These are phyloP conservation scores for Cyprinodon diabolis DNA, from an alignment of 2,797 vertebrate species.

Conservation along the genomic window DNA sequence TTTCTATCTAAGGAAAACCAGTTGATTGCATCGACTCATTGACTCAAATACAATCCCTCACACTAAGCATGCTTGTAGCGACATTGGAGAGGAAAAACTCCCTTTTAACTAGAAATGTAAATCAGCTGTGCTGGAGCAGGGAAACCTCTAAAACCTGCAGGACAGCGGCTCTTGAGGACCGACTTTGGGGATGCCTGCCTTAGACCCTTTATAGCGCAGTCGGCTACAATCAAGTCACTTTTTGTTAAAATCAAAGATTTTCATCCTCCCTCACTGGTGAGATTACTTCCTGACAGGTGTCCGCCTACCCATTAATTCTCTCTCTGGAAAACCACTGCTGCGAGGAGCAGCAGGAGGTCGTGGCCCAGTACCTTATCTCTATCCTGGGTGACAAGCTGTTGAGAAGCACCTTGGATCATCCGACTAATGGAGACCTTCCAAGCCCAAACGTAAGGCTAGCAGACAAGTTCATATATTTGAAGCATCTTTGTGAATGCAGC, in stretches of 20 bases:
- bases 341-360: conserved; percentile 83
- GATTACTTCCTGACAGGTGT: conserved; percentile 73
- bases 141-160: no score
- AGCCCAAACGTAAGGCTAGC: conserved; percentile 87
- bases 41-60: no score
- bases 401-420: conserved; percentile 62
- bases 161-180: no score
- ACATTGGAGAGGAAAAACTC: no score
- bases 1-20: no score
- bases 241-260: conserved; percentile 27
- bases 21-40: no score
- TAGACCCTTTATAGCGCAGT: conserved; percentile 10
- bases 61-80: no score
- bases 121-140: no score
- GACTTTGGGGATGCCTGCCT: no score
- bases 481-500: conserved; percentile 19
- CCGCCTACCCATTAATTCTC: conserved; percentile 86
- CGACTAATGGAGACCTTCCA: conserved; percentile 71
- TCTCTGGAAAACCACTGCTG: conserved; percentile 92
- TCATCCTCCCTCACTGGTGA: background rate
- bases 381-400: conserved; percentile 84
- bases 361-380: conserved; percentile 79
- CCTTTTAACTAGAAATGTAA: no score
- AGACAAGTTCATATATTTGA: conserved; percentile 1
- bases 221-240: conserved; percentile 8